Evolutionary conservation across 2,888 invertebrate genomes (phyloP).

Genomic region (Oithona nana): DNA sequence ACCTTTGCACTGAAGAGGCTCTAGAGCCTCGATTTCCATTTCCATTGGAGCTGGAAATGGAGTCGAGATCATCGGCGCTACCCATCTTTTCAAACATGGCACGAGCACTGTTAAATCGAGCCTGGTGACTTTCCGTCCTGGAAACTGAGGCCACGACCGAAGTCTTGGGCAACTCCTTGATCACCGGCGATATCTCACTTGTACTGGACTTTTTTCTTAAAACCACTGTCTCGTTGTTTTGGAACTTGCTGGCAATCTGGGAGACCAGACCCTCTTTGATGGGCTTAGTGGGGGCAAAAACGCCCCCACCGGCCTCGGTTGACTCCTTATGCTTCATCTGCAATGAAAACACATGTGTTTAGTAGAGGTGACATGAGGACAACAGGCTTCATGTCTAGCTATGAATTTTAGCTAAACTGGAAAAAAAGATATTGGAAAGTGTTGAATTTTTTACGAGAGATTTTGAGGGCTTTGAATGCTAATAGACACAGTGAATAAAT

Average conservation of each 20-base stretch:
- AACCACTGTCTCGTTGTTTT: not conserved
- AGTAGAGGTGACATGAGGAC: no score
- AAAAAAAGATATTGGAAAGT: no score
- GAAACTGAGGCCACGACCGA: conserved; percentile 42
- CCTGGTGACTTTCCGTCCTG: conserved; percentile 68
- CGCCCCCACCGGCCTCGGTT: not conserved
- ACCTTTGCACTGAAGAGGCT: conserved; percentile 10
- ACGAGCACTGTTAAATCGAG: conserved; percentile 74
- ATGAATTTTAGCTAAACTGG: no score
- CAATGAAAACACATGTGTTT: no score
- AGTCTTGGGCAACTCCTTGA: no score
- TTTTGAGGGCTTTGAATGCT: no score
- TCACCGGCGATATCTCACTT: not conserved
- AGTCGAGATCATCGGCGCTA: conserved; percentile 19
- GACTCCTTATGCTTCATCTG: not conserved
- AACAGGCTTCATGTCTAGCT: no score
- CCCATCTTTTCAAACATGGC: conserved; percentile 74
- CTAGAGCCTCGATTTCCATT: not conserved
- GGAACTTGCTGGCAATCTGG: conserved; percentile 1
- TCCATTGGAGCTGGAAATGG: not conserved
- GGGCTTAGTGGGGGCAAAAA: not conserved
- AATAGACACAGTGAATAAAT: no score
- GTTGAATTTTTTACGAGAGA: no score
- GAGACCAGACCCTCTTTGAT: conserved; percentile 11
- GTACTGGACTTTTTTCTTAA: not conserved